Percentiles rank a stretch among this genome's conserved stretches.
phyloP scores from a whole-genome alignment of 1,140 invertebrate species.

The Euwallacea fornicatus region DNA sequence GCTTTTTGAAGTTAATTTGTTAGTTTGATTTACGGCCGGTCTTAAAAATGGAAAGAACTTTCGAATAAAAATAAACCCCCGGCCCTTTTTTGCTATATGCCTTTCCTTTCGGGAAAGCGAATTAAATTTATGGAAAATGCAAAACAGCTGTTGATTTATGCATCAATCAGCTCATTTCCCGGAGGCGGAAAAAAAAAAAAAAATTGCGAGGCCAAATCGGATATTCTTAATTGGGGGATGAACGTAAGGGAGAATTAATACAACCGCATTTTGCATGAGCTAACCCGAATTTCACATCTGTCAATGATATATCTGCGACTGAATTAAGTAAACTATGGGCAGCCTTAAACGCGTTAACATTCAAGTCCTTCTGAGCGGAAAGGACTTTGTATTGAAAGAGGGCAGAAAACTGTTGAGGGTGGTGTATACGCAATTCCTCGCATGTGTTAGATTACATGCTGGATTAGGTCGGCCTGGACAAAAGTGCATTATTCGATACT shows the following conservation, averaged over 20 bases:
- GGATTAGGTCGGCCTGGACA: slow-evolving; percentile 42
- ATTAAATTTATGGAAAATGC: slow-evolving; percentile 25
- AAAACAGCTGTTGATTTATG: slow-evolving; percentile 2
- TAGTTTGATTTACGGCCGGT: slow-evolving; percentile 53
- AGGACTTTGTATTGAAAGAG: slow-evolving; percentile 43
- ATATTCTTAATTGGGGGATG: no score
- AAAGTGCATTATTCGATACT: slow-evolving; percentile 19
- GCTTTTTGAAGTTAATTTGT: slow-evolving; percentile 54
- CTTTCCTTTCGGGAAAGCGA: slow-evolving; percentile 10
- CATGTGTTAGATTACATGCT: slow-evolving; percentile 49
- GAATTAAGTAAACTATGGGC: slow-evolving; percentile 51
- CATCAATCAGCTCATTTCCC: no score
- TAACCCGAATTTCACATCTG: slow-evolving; percentile 49
- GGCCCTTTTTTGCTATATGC: slow-evolving; percentile 8
- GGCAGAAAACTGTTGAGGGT: slow-evolving; percentile 41
- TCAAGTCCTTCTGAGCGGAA: slow-evolving; percentile 50
- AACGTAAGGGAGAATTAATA: neutral
- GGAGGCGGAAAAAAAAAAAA: no score
- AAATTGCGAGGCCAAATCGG: no score
- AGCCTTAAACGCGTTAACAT: slow-evolving; percentile 52
- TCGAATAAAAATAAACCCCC: slow-evolving; percentile 37
- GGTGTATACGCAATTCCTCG: slow-evolving; percentile 49
- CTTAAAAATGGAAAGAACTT: slow-evolving; percentile 40
- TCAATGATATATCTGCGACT: slow-evolving; percentile 51
- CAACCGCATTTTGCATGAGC: neutral